Evolutionary conservation across 2,888 invertebrate genomes (phyloP).

Genomic region (Heliconius sara): DNA sequence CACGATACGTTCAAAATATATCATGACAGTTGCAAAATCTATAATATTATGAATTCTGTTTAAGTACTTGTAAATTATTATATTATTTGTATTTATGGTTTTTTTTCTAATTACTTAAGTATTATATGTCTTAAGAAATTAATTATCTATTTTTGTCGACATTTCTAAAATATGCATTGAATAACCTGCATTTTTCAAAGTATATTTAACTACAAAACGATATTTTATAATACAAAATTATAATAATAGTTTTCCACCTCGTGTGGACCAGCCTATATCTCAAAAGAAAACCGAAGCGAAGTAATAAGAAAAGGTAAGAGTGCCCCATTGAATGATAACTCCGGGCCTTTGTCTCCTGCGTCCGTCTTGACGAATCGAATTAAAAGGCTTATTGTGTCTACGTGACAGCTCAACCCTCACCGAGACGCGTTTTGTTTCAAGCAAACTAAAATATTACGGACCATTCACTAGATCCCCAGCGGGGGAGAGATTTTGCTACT

Average conservation of each 20-base stretch:
- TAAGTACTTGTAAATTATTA: neutral
- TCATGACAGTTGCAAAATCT: constrained; percentile 22
- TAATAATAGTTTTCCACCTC: constrained; percentile 45
- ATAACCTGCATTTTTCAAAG: neutral
- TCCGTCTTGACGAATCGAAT: constrained; percentile 84
- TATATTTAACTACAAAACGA: neutral
- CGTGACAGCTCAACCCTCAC: constrained; percentile 78
- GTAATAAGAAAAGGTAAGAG: constrained; percentile 83
- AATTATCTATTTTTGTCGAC: neutral
- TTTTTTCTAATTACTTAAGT: neutral
- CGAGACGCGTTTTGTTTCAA: constrained; percentile 78
- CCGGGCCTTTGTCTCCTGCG: constrained; percentile 79
- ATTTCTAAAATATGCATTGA: neutral
- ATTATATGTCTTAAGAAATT: neutral
- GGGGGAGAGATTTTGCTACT: constrained; percentile 72
- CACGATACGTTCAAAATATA: constrained; percentile 53
- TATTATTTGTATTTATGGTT: neutral
- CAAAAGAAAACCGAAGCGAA: constrained; percentile 77
- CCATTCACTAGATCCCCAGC: constrained; percentile 78
- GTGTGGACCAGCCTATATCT: constrained; percentile 63
- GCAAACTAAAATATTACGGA: constrained; percentile 83
- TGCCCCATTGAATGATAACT: constrained; percentile 85
- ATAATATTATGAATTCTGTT: neutral
- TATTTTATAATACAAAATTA: neutral
- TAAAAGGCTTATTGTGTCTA: constrained; percentile 85